These are phyloP conservation scores for Perizoma flavofasciatum DNA, from an alignment of 2,888 invertebrate genomes.

Conservation along the genomic window DNA sequence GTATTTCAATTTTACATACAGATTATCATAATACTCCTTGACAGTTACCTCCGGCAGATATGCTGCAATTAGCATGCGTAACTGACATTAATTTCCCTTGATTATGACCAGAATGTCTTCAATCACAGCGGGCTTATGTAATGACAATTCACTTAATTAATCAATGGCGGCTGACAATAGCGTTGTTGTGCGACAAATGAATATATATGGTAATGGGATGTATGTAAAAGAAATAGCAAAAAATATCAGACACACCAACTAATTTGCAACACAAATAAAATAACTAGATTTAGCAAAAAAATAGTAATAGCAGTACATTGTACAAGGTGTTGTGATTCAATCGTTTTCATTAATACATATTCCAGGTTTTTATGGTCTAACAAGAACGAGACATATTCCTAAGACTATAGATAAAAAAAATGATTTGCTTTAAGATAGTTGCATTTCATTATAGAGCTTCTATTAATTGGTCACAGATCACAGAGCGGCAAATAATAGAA, in stretches of 20 bases:
- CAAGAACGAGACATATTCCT: too few relatives aligned
- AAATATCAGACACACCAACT: too few relatives aligned
- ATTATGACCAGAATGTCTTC: conserved; percentile 26
- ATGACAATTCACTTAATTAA: conserved; percentile 25
- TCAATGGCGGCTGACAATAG: conserved; percentile 29
- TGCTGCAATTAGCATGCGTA: conserved; percentile 22
- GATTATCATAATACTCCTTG: conserved; percentile 5
- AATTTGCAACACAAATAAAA: too few relatives aligned
- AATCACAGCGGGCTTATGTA: conserved; percentile 29
- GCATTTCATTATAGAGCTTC: not conserved
- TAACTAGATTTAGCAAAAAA: too few relatives aligned
- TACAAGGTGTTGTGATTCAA: too few relatives aligned
- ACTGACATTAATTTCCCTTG: conserved; percentile 24
- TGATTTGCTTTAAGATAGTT: not conserved
- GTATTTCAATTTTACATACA: not conserved
- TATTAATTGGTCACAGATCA: conserved; percentile 11
- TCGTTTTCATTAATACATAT: too few relatives aligned
- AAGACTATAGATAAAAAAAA: too few relatives aligned
- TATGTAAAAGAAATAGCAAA: conserved; percentile 1
- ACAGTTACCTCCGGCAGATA: conserved; percentile 17
- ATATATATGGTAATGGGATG: conserved; percentile 1
- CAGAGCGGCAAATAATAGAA: conserved; percentile 9
- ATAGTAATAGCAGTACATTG: too few relatives aligned
- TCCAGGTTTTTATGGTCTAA: too few relatives aligned
- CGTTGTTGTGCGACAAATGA: conserved; percentile 21